These are phyloP conservation scores for Gobio gobio DNA, from an alignment of 2,113 vertebrate genomes.

Conservation along the genomic window DNA sequence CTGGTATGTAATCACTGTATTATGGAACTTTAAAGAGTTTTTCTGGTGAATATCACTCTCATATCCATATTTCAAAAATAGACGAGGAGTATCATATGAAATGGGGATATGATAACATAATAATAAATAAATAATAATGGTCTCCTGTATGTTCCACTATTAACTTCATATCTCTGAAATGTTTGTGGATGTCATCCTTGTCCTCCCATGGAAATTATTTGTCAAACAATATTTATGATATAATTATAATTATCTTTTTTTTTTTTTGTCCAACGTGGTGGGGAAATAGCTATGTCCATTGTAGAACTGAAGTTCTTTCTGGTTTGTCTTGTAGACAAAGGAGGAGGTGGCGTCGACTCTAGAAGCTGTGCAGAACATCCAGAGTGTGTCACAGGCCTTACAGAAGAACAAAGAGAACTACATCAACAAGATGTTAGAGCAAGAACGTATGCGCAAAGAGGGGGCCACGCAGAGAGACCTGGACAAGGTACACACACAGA, in stretches of 20 bases:
- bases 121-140: neutral
- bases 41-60: neutral
- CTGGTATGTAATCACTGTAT: neutral
- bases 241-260: no score
- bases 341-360: slow-evolving; percentile 95
- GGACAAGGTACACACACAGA: slow-evolving; percentile 84
- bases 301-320: neutral
- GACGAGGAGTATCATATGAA: neutral
- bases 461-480: slow-evolving; percentile 93
- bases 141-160: neutral
- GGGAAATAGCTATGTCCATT: neutral
- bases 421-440: slow-evolving; percentile 90
- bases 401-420: slow-evolving; percentile 98
- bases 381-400: slow-evolving; percentile 89
- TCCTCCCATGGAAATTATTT: neutral
- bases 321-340: slow-evolving; percentile 81
- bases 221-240: no score
- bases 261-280: no score
- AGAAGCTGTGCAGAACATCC: slow-evolving; percentile 95
- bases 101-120: neutral
- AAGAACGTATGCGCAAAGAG: slow-evolving; percentile 94
- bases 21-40: neutral
- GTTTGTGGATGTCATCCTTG: neutral
- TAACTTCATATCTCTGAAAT: neutral
- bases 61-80: neutral